Base-by-base conservation (phyloP, 1,140 invertebrate genomes). In the Lucilia sericata region DNA sequence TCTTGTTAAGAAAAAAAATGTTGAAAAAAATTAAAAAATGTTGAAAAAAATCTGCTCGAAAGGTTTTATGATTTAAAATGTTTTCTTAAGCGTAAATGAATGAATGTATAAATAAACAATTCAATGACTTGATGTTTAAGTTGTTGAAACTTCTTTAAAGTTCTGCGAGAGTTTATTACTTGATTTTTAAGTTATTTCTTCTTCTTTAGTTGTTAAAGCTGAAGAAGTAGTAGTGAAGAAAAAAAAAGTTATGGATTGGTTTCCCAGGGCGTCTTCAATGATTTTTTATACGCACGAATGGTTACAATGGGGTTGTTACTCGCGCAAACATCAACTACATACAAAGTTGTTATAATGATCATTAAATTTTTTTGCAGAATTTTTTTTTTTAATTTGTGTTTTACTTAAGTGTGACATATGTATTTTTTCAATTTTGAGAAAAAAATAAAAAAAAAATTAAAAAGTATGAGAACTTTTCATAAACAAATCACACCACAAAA, bases 301-400 rank as follows among this genome's bases (percentile, higher is more conserved):
- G 51, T 55, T n/a, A 12, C 13, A 55, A 55, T 14, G 51, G 51
- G 51, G 51, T 55, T 55, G 51, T 55, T 13, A 55, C 51, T 55
- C 51, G 51, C 42, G 5, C 10, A 42, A 55, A 55, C 42, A 42
- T 3, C 10, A 30, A 5, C 17, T 12, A 55, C 1, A 4, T 17
- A 55, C 51, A n/a, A 55, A 55, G 51, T 55, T 55, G 51, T 55
- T 55, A 55, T 55, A 55, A 55, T 55, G 51, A 55, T 55, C 51
- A 55, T 55, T 55, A 55, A 55, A 12, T 49, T 49, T 55, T 55
- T 55, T 55, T 55, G 51, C 51, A 55, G 14, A 55, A 12, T 10
- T 55, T 10, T 55, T 55, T 55, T 55, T 55, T 55, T 2, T 2
- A 17, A 12, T 55, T 13, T 55, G 51, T 55, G 51, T 55, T 55